Evolutionary conservation across 2,113 vertebrate species (phyloP).

Genomic region (Struthio camelus): DNA sequence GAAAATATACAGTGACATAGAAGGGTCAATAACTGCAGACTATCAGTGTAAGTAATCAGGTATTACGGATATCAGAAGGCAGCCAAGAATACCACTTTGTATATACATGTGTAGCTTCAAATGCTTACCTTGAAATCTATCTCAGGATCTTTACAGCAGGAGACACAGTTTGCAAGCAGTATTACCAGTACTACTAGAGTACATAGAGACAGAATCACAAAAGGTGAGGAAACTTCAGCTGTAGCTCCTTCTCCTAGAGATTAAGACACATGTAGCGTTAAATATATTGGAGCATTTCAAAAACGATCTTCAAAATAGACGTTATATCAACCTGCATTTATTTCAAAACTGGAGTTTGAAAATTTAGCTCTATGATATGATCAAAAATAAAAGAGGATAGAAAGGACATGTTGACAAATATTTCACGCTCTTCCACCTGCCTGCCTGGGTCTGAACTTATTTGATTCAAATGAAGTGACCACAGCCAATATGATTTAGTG

Average conservation of each 20-base stretch:
- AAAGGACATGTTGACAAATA: background rate
- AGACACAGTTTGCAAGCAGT: slow-evolving; percentile 88
- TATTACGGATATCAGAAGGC: background rate
- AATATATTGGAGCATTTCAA: background rate
- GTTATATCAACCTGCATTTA: background rate
- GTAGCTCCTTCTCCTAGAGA: slow-evolving; percentile 72
- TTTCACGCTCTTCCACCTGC: background rate
- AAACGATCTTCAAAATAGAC: background rate
- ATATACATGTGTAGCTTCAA: background rate
- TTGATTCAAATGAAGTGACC: background rate
- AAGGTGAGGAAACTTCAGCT: slow-evolving; percentile 72
- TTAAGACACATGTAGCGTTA: background rate
- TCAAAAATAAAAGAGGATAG: background rate
- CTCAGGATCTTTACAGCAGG: slow-evolving; percentile 95
- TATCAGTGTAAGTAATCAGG: background rate
- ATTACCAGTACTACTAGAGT: slow-evolving; percentile 83
- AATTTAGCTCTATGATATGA: background rate
- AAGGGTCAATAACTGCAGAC: background rate
- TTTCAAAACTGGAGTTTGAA: background rate
- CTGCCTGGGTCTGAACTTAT: background rate
- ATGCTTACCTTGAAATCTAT: slow-evolving; percentile 95
- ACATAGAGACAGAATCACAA: slow-evolving; percentile 84
- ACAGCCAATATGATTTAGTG: background rate
- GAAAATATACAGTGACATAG: background rate
- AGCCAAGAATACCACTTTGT: background rate